phyloP scores from a whole-genome alignment of 2,113 vertebrate genomes.

The Microtus richardsoni region DNA sequence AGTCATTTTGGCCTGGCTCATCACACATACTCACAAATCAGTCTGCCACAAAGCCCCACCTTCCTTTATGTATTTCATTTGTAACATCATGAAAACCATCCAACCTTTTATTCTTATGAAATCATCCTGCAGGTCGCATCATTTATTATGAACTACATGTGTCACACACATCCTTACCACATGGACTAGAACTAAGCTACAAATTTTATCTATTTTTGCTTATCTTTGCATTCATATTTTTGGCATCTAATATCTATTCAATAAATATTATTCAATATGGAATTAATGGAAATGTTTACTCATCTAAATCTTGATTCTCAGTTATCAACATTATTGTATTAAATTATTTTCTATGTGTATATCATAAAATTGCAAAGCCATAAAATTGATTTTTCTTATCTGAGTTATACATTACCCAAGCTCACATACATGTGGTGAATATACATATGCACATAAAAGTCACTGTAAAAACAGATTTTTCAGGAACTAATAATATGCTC shows the following conservation, averaged over 20 bases:
- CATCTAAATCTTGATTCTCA: conserved; percentile 26
- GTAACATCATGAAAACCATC: conserved; percentile 38
- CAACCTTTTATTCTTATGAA: not conserved
- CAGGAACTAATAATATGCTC: conserved; percentile 40
- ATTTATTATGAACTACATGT: not conserved
- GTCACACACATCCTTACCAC: not conserved
- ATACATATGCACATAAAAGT: not conserved
- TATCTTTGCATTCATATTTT: not conserved
- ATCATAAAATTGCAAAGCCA: conserved; percentile 9
- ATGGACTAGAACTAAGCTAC: not conserved
- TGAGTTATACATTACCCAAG: conserved; percentile 21
- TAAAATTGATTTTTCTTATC: conserved; percentile 15
- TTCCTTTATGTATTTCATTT: conserved; percentile 19
- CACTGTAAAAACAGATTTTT: conserved; percentile 29
- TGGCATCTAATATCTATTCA: not conserved
- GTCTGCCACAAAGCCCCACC: conserved; percentile 2
- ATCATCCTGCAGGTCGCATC: not conserved
- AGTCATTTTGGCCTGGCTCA: not conserved
- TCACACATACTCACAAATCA: not conserved
- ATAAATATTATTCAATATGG: conserved; percentile 12
- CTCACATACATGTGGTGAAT: not conserved
- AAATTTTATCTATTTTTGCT: conserved; percentile 28
- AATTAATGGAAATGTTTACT: conserved; percentile 41
- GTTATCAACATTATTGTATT: not conserved
- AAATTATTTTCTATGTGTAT: not conserved